phyloP scores from a whole-genome alignment of 2,888 invertebrate species.

The Dinocampus coccinellae region DNA sequence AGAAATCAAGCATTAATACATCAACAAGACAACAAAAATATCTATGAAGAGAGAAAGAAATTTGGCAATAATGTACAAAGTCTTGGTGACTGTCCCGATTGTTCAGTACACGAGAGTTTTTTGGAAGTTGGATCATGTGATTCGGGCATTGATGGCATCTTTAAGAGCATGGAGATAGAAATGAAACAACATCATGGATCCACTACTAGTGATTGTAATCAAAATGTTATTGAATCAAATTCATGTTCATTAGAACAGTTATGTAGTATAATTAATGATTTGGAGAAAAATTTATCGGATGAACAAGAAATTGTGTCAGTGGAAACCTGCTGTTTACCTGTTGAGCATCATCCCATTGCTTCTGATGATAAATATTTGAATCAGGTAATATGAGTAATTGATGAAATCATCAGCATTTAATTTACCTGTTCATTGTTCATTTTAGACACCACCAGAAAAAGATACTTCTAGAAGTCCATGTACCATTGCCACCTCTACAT shows the following conservation, averaged over 20 bases:
- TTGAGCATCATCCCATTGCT: background rate
- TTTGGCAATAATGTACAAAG: background rate
- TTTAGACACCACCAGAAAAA: conserved; percentile 50
- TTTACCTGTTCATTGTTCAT: background rate
- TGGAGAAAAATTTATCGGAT: conserved; percentile 51
- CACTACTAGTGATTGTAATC: conserved; percentile 54
- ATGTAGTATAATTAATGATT: conserved; percentile 58
- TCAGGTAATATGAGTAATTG: conserved; percentile 11
- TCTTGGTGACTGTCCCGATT: conserved; percentile 1
- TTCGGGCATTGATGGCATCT: conserved; percentile 19
- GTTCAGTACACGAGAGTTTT: conserved; percentile 16
- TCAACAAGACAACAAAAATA: background rate
- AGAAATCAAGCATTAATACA: background rate
- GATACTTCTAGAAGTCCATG: conserved; percentile 47
- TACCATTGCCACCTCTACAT: conserved; percentile 50
- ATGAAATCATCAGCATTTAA: background rate
- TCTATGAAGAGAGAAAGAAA: conserved; percentile 20
- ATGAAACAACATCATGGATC: conserved; percentile 26
- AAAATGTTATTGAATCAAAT: conserved; percentile 56
- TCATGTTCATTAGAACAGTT: conserved; percentile 57
- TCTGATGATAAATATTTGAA: conserved; percentile 12
- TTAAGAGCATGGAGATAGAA: conserved; percentile 19
- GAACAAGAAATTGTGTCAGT: conserved; percentile 20
- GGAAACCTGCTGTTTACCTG: conserved; percentile 14
- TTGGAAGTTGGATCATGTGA: background rate